Evolutionary conservation across 2,888 invertebrate species (phyloP), one percentile per base, ranked within the genome.

Genomic region (Hypena proboscidalis): DNA sequence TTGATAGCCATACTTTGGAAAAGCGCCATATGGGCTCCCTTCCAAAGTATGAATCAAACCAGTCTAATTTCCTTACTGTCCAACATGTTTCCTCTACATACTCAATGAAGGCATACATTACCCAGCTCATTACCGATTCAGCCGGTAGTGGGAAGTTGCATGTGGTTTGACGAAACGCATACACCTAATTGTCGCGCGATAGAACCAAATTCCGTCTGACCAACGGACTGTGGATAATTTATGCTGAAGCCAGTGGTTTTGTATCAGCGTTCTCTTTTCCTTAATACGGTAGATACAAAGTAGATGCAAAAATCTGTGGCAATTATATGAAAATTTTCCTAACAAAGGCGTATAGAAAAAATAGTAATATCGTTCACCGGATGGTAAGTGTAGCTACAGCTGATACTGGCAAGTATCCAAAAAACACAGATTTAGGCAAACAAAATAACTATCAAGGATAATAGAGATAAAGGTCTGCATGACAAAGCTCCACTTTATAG

Each of bases 111-210:
- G 38, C 34, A 43, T 45, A 42, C 19, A 58, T 48, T 50, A 44
- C 26, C 42, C 45, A 23, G 36, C 36, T 38, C 26, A 50, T 63
- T 63, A 59, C 37, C 36, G 37, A 60, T 36, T 34, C 47, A 56
- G 58, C 67, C 72, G 71, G 76, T 65, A 80, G 72, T 66, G 70
- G 83, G 82, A 85, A 84, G 77, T 84, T 64, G 65, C 68, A 47
- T 63, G 62, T 42, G 42, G 50, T 50, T 80, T 82, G 77, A 74
- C 71, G 80, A 84, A 86, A 85, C 70, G 59, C 63, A 60, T 58
- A 60, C n/a, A n/a, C n/a, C n/a, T 81, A 80, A 81, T 81, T 80
- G 85, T 81, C 83, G 74, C 77, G 66, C 51, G 68, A 63, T 61
- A 67, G 64, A 67, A 70, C 66, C 63, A 59, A 80, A 85, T 88